These are phyloP conservation scores for Acanthopagrus latus DNA, from an alignment of 2,797 vertebrate genomes.

Conservation along the genomic window DNA sequence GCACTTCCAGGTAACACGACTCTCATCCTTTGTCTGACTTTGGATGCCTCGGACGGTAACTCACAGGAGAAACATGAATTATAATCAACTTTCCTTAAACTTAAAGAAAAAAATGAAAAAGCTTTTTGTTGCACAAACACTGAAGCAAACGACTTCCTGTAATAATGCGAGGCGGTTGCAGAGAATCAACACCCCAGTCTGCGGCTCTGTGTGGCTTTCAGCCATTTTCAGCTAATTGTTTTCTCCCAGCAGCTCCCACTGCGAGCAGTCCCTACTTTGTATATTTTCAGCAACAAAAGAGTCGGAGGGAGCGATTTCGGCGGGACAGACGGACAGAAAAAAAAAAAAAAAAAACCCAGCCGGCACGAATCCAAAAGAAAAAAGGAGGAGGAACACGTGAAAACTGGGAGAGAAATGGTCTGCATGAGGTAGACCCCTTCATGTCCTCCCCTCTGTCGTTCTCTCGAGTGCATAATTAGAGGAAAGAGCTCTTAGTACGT, in stretches of 20 bases:
- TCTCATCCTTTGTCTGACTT: neutral
- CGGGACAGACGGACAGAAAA: constrained; percentile 16
- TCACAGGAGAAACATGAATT: neutral
- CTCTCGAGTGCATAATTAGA: constrained; percentile 62
- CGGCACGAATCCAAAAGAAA: constrained; percentile 17
- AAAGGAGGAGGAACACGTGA: neutral
- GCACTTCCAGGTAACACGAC: too few species aligned
- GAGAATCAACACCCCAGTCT: constrained; percentile 39
- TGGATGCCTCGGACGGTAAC: neutral
- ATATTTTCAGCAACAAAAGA: constrained; percentile 49
- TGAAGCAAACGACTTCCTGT: constrained; percentile 45
- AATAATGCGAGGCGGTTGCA: constrained; percentile 48
- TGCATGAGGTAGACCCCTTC: constrained; percentile 25
- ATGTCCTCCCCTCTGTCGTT: constrained; percentile 13
- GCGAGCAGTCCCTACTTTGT: constrained; percentile 43
- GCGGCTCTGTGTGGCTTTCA: constrained; percentile 54
- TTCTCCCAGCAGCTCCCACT: constrained; percentile 40
- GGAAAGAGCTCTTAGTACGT: constrained; percentile 52
- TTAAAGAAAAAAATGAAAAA: neutral
- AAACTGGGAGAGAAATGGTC: constrained; percentile 16
- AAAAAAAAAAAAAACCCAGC: too few species aligned
- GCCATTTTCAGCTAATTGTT: constrained; percentile 62
- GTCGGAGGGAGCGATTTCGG: neutral
- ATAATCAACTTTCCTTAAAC: constrained; percentile 1
- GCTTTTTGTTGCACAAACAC: neutral